Evolutionary conservation across 2,888 invertebrate species (phyloP), one percentile per base, ranked within the genome.

Genomic region (Mamestra brassicae): DNA sequence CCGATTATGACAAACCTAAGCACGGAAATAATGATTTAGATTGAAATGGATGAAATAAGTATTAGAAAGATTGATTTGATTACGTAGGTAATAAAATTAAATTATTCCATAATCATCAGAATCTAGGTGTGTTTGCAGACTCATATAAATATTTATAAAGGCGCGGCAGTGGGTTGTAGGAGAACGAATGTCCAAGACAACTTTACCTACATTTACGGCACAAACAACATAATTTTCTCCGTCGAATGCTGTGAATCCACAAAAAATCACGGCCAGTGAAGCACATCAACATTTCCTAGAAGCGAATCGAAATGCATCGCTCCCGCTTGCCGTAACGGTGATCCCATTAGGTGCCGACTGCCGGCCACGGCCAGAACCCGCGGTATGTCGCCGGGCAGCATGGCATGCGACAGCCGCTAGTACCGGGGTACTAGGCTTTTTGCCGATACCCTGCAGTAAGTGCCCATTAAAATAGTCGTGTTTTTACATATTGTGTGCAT

Each of bases 301-400:
- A 85, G 71, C 83, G 83, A 76, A 80, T 80, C 84, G 78, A 84
- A 83, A 84, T 84, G 85, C 84, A 83, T 65, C 79, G 69, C 85
- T 84, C 87, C 86, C 80, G 81, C 78, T 85, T 80, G 75, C 58
- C 72, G 79, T 91, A 91, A 91, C 91, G 90, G 91, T 91, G 89
- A 84, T 89, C 83, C 79, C 80, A 87, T 89, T 87, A 86, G 78
- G 67, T 76, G 81, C 81, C 71, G 78, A 83, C 74, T 26, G 26
- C 26, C 26, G 26, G 26, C 26, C 1, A 26, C 26, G 26, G 26
- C 26, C 26, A 78, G 76, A 69, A 78, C 74, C 73, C 79, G 77
- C 11, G 86, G 87, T 74, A 88, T 85, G 87, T 80, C 78, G 78
- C 61, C 74, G 83, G 83, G 61, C 76, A 63, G 70, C 71, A 80